Evolutionary conservation across 2,888 invertebrate species (phyloP).

Genomic region (Leptopterna dolabrata): DNA sequence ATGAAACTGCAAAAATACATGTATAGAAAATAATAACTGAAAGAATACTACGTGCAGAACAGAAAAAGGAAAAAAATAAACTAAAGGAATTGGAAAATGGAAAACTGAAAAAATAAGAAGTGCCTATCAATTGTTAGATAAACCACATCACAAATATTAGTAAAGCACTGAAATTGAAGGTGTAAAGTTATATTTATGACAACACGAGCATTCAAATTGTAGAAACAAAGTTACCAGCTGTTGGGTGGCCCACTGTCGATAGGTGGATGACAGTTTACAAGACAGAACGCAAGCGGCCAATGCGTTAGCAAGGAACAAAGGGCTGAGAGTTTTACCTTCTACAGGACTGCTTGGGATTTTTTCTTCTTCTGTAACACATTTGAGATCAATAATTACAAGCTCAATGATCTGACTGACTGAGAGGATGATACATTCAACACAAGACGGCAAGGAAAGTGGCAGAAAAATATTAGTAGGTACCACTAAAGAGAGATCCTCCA

Average conservation of each 20-base stretch:
- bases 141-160: too few species aligned
- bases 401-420: not conserved
- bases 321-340: slow-evolving; percentile 62
- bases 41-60: too few species aligned
- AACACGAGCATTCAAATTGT: not conserved
- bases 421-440: not conserved
- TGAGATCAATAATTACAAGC: not conserved
- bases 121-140: too few species aligned
- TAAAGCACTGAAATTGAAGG: not conserved
- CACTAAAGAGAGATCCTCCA: slow-evolving; percentile 66
- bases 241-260: slow-evolving; percentile 74
- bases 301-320: slow-evolving; percentile 72
- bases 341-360: slow-evolving; percentile 61
- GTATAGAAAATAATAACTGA: too few species aligned
- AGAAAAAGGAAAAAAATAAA: too few species aligned
- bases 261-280: slow-evolving; percentile 68
- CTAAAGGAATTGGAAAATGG: too few species aligned
- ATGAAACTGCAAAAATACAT: too few species aligned
- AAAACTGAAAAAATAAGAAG: too few species aligned
- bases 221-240: slow-evolving; percentile 70
- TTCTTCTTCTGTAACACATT: slow-evolving; percentile 56
- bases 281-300: slow-evolving; percentile 73
- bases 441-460: not conserved
- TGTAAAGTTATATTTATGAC: not conserved
- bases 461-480: not conserved